Conservation (phyloP, 2,888 invertebrate species). For the Coelogynopora nodosa region DNA sequence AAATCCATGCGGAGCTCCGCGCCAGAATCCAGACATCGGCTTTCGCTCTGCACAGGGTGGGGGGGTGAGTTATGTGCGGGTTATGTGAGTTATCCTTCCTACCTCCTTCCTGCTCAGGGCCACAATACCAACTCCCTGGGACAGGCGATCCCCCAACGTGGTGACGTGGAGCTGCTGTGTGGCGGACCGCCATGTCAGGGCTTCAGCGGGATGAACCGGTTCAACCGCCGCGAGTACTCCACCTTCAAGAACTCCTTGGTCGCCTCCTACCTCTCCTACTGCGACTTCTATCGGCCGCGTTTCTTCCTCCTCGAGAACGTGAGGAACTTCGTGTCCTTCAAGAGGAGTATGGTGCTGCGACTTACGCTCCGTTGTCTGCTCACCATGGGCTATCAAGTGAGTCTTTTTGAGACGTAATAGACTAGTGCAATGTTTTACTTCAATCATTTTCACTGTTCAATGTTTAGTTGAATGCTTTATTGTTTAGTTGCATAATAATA, state of each 20-base stretch:
- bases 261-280: conserved; percentile 76
- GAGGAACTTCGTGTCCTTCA: conserved; percentile 78
- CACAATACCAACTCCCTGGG: conserved; percentile 54
- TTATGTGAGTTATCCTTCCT: too few relatives aligned
- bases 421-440: too few relatives aligned
- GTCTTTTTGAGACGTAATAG: too few relatives aligned
- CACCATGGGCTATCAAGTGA: conserved; percentile 75
- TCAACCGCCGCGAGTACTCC: conserved; percentile 78
- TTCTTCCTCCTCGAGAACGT: conserved; percentile 81
- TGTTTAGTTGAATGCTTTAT: too few relatives aligned
- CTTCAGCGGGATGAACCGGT: conserved; percentile 82
- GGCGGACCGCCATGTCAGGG: conserved; percentile 86
- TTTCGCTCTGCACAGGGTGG: too few relatives aligned
- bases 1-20: too few relatives aligned
- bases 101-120: conserved; percentile 50
- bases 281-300: conserved; percentile 78
- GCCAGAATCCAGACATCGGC: too few relatives aligned
- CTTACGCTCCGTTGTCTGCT: conserved; percentile 72
- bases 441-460: too few relatives aligned
- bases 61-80: too few relatives aligned
- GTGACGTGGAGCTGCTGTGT: conserved; percentile 77
- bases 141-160: conserved; percentile 69
- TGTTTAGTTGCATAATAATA: too few relatives aligned
- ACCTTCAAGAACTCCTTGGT: conserved; percentile 80
- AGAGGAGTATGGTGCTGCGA: conserved; percentile 76